Evolutionary conservation across 2,113 vertebrate species (phyloP).

Genomic region (Nettapus auritus): DNA sequence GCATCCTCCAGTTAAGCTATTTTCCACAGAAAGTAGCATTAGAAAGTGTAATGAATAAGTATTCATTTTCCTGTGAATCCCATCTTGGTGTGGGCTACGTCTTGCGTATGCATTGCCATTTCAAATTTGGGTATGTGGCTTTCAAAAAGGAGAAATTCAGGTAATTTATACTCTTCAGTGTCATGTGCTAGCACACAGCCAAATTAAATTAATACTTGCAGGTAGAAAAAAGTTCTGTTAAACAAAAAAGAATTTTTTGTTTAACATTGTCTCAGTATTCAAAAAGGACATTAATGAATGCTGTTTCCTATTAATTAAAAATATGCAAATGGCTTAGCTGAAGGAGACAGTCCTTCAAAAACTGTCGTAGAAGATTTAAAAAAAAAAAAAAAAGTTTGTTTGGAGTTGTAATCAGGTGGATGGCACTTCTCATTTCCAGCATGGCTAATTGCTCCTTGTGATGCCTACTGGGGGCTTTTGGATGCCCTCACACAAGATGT

Average conservation of each 20-base stretch:
- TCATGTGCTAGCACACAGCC: neutral
- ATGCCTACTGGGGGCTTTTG: neutral
- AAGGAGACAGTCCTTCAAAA: neutral
- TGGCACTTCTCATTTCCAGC: neutral
- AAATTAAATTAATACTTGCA: neutral
- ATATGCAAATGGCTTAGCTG: neutral
- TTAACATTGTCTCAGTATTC: conserved; percentile 1
- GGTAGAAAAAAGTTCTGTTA: neutral
- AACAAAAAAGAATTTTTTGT: neutral
- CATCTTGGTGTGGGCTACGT: neutral
- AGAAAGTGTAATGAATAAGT: neutral
- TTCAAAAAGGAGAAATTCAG: neutral
- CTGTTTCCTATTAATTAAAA: conserved; percentile 43
- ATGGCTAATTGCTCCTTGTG: neutral
- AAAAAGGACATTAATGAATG: neutral
- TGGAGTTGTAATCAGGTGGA: neutral
- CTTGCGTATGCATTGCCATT: neutral
- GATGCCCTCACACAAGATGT: neutral
- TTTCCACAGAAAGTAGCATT: neutral
- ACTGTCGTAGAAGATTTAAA: neutral
- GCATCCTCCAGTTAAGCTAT: neutral
- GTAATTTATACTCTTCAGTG: neutral
- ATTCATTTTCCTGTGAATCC: neutral
- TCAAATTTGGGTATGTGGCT: neutral
- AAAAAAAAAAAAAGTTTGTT: neutral